Percentiles rank a stretch among this genome's conserved stretches.
Evolutionary conservation across 2,113 vertebrate genomes (phyloP).

Genomic region (Falco punctatus): DNA sequence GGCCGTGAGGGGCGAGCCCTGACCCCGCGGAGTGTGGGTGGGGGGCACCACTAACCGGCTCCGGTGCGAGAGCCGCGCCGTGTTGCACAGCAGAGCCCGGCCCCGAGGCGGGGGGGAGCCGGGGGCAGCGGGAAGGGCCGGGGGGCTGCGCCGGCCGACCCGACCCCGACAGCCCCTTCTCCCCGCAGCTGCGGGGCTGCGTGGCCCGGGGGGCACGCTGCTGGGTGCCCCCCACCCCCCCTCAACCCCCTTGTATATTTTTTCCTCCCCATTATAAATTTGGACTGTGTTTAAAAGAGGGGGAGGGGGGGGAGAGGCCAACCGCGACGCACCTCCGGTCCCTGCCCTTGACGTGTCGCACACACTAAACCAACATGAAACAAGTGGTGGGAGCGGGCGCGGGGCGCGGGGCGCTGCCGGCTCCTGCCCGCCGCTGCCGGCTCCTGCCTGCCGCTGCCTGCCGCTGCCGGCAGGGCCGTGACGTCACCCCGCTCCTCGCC

Average conservation of each 20-base stretch:
- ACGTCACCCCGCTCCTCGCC: constrained; percentile 93
- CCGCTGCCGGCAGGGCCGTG: constrained; percentile 88
- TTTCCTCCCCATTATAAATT: neutral
- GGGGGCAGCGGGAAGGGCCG: neutral
- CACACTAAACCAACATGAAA: constrained; percentile 51
- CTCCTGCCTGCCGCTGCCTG: constrained; percentile 74
- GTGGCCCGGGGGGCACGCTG: no score
- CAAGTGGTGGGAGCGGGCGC: constrained; percentile 69
- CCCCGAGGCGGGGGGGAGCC: neutral
- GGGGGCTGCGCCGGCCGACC: neutral
- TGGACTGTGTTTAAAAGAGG: neutral
- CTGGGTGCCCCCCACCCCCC: no score
- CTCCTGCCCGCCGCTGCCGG: neutral
- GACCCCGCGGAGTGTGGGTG: neutral
- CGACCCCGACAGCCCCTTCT: neutral
- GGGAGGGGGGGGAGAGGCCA: neutral
- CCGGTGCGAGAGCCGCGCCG: neutral
- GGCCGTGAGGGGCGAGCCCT: no score
- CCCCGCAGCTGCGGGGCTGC: no score
- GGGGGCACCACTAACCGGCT: neutral
- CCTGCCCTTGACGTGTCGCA: constrained; percentile 39
- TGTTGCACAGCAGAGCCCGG: neutral
- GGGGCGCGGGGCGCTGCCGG: neutral
- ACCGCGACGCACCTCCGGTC: neutral
- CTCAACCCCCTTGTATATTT: neutral